phyloP scores from a whole-genome alignment of 2,113 vertebrate species.

The Lampris incognitus region DNA sequence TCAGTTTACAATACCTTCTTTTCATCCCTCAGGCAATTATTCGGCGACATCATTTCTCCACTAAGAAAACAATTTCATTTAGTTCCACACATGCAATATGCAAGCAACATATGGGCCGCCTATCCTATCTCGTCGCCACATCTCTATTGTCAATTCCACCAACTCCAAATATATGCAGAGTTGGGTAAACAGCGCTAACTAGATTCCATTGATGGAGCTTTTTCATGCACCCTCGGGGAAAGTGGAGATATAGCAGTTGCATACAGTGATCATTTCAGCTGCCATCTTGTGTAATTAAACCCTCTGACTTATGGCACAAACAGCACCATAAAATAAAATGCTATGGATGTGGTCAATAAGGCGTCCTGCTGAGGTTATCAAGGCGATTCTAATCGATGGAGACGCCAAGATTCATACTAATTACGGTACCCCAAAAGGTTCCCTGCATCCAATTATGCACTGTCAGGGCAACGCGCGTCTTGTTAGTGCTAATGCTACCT shows the following conservation, averaged over 20 bases:
- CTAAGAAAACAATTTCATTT: conserved; percentile 44
- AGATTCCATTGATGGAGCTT: conserved; percentile 30
- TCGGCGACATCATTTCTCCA: conserved; percentile 37
- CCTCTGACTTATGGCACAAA: conserved; percentile 25
- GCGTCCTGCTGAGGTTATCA: conserved; percentile 23
- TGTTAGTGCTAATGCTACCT: conserved; percentile 69
- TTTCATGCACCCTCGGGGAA: conserved; percentile 41
- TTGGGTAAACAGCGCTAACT: conserved; percentile 9
- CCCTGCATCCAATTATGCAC: conserved; percentile 68
- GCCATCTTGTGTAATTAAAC: not conserved
- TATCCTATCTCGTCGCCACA: conserved; percentile 24
- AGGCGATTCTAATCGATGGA: conserved; percentile 49
- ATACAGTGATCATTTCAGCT: conserved; percentile 20
- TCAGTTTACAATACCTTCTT: conserved; percentile 5
- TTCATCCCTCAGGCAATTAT: conserved; percentile 7
- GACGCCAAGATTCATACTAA: conserved; percentile 49
- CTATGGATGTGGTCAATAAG: conserved; percentile 37
- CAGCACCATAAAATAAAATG: conserved; percentile 38
- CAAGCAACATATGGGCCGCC: conserved; percentile 23
- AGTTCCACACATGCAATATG: conserved; percentile 12
- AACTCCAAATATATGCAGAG: conserved; percentile 30
- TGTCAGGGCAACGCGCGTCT: conserved; percentile 54
- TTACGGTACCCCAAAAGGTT: conserved; percentile 39
- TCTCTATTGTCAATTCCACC: conserved; percentile 38
- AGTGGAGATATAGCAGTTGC: conserved; percentile 8